phyloP scores from a whole-genome alignment of 2,797 vertebrate genomes.

The Odontamblyopus rebecca region DNA sequence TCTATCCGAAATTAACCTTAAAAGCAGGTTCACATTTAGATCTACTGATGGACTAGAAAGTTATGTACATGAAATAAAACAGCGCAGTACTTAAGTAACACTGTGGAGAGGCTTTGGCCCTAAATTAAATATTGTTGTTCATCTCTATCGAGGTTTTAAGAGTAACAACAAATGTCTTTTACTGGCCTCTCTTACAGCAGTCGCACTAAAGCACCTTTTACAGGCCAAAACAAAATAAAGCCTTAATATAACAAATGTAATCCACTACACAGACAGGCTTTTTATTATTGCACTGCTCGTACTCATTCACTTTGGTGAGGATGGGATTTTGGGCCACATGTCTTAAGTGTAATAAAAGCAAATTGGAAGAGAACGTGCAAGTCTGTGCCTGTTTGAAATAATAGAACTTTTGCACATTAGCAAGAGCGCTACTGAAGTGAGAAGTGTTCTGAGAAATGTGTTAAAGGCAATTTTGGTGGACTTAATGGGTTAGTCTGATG shows the following conservation, averaged over 20 bases:
- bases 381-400: conserved; percentile 2
- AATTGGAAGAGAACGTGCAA: conserved; percentile 7
- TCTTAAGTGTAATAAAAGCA: conserved; percentile 4
- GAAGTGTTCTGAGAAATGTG: neutral
- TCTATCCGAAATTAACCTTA: neutral
- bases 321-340: conserved; percentile 11
- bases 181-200: conserved; percentile 12
- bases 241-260: conserved; percentile 10
- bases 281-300: conserved; percentile 16
- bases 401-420: neutral
- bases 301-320: conserved; percentile 10
- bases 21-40: conserved; percentile 5
- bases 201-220: conserved; percentile 12
- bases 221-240: conserved; percentile 17
- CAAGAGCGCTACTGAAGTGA: neutral
- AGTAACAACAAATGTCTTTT: conserved; percentile 24
- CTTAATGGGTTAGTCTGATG: neutral
- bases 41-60: conserved; percentile 11
- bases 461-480: conserved; percentile 6
- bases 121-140: conserved; percentile 51
- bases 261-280: neutral
- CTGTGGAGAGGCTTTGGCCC: conserved; percentile 16
- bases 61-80: conserved; percentile 17
- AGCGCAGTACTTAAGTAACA: conserved; percentile 12
- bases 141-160: conserved; percentile 33